Conservation (phyloP, 2,888 invertebrate species). For the Drosophila anomalata region DNA sequence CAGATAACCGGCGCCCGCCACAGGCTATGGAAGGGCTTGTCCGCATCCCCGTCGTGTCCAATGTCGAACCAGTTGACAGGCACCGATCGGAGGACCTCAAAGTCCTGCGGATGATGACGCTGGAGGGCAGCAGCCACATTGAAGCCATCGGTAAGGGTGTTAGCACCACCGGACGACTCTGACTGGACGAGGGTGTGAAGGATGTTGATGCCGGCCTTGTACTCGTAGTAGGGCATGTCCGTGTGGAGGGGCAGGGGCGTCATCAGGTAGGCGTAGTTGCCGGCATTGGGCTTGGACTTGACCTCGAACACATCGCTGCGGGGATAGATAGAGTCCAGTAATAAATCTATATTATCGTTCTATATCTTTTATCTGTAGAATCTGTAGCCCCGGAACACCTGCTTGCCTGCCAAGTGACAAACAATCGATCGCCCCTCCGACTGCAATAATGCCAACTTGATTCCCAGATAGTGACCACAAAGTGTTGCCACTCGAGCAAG, state of each 20-base stretch:
- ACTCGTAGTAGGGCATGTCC: slow-evolving; percentile 90
- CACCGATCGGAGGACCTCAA: slow-evolving; percentile 85
- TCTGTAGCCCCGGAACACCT: neutral
- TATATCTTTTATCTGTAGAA: slow-evolving; percentile 3
- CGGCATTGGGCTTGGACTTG: slow-evolving; percentile 87
- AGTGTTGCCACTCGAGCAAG: neutral
- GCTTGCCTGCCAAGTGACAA: slow-evolving; percentile 6
- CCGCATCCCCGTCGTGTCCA: slow-evolving; percentile 86
- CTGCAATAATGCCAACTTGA: slow-evolving; percentile 7
- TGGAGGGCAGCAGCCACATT: slow-evolving; percentile 86
- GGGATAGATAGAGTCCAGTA: neutral
- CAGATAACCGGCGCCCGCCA: slow-evolving; percentile 87
- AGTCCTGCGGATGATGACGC: slow-evolving; percentile 85
- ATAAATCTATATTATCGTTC: neutral
- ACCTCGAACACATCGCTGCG: slow-evolving; percentile 87
- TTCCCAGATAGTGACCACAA: slow-evolving; percentile 8
- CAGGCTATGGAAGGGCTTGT: slow-evolving; percentile 86
- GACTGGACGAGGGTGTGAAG: slow-evolving; percentile 89
- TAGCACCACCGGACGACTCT: slow-evolving; percentile 87
- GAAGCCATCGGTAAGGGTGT: slow-evolving; percentile 88
- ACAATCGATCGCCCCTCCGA: slow-evolving; percentile 14
- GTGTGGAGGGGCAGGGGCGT: slow-evolving; percentile 89
- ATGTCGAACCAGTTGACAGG: slow-evolving; percentile 90
- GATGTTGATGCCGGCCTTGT: slow-evolving; percentile 89
- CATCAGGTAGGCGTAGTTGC: slow-evolving; percentile 89